These are phyloP conservation scores for Okapia johnstoni DNA, from an alignment of 2,113 vertebrate species.

Conservation along the genomic window DNA sequence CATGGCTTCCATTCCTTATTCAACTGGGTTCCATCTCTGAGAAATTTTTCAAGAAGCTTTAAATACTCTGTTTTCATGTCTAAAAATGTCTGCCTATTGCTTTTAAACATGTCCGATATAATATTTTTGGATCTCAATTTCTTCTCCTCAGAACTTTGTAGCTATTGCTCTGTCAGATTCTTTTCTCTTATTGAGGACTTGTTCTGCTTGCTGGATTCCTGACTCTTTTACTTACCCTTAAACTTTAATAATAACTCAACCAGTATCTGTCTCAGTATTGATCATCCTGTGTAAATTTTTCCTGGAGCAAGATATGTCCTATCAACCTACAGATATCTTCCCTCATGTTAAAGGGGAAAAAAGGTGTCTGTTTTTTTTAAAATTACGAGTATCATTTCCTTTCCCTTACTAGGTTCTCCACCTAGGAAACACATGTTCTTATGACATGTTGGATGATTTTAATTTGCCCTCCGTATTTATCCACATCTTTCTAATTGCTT, in stretches of 20 bases:
- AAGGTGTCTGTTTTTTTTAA: neutral
- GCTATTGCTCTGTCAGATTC: neutral
- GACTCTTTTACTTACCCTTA: neutral
- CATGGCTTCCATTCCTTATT: neutral
- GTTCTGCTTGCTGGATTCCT: neutral
- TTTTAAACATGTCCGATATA: neutral
- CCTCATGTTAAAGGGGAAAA: neutral
- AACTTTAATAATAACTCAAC: neutral
- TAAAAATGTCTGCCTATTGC: neutral
- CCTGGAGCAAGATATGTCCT: neutral
- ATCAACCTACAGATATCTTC: neutral
- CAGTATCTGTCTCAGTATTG: neutral
- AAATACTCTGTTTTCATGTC: neutral
- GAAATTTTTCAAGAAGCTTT: neutral
- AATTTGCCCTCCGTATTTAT: neutral
- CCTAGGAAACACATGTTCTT: neutral
- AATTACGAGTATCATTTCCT: neutral
- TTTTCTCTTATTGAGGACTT: neutral
- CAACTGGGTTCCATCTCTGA: neutral
- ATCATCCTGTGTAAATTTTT: neutral
- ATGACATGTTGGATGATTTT: neutral
- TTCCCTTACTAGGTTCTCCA: neutral
- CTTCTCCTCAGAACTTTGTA: neutral
- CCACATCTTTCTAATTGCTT: neutral
- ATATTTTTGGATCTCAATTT: neutral